These are phyloP conservation scores for Megalops atlanticus DNA, from an alignment of 2,113 vertebrate species.

Conservation along the genomic window DNA sequence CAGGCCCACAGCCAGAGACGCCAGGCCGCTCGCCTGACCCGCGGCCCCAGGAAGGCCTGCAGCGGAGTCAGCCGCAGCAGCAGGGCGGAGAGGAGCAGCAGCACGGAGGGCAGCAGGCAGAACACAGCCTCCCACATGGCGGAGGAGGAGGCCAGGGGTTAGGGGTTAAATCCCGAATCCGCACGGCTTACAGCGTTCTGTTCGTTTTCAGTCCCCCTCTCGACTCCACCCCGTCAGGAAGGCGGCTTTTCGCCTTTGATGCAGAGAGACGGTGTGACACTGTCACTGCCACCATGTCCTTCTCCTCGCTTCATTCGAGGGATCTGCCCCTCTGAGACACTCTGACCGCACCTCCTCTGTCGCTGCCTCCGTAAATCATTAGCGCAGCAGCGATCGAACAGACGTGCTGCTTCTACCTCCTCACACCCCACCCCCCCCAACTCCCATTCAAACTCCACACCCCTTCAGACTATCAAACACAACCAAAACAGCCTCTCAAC, in stretches of 20 bases:
- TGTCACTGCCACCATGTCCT: not conserved
- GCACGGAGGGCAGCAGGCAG: slow-evolving; percentile 49
- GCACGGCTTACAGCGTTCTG: too few relatives aligned
- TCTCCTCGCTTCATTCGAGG: not conserved
- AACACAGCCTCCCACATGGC: slow-evolving; percentile 44
- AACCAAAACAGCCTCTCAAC: too few relatives aligned
- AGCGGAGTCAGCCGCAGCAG: slow-evolving; percentile 30
- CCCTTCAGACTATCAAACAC: too few relatives aligned
- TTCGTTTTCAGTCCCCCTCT: too few relatives aligned
- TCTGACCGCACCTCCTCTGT: not conserved
- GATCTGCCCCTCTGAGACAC: not conserved
- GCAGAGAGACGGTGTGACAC: too few relatives aligned
- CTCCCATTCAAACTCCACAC: too few relatives aligned
- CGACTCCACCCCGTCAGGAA: too few relatives aligned
- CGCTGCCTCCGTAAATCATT: slow-evolving; percentile 60
- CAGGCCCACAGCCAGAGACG: slow-evolving; percentile 49
- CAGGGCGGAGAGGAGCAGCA: slow-evolving; percentile 46
- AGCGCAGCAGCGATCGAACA: slow-evolving; percentile 33
- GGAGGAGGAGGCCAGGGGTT: too few relatives aligned
- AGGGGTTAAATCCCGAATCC: too few relatives aligned
- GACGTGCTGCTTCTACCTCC: not conserved
- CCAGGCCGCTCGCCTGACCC: slow-evolving; percentile 31
- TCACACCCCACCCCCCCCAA: not conserved
- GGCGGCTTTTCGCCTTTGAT: too few relatives aligned
- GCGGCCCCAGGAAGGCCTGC: not conserved